Conservation (phyloP, 2,797 vertebrate genomes). For the Ispidina picta region DNA sequence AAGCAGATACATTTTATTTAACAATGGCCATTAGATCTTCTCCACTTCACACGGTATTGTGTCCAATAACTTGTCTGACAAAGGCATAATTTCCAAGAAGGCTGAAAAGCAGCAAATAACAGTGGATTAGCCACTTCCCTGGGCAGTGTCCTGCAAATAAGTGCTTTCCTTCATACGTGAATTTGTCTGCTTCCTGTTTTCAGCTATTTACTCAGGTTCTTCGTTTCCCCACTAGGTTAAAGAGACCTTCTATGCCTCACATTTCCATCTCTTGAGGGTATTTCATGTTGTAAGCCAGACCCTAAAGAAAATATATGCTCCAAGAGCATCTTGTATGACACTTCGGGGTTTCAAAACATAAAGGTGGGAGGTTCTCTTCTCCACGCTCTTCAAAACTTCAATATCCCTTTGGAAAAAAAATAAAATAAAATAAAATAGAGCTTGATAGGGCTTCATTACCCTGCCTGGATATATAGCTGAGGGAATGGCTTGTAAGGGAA, state of each 20-base stretch:
- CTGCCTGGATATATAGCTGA: background rate
- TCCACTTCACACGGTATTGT: background rate
- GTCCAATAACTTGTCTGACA: background rate
- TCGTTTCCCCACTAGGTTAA: background rate
- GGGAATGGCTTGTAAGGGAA: background rate
- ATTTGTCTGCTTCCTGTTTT: background rate
- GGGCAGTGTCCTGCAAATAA: background rate
- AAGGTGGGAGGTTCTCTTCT: background rate
- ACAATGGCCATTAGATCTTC: background rate
- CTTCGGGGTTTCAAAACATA: background rate
- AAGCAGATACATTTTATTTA: background rate
- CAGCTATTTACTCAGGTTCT: background rate
- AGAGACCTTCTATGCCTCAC: background rate
- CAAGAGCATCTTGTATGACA: background rate
- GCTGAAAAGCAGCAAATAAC: background rate
- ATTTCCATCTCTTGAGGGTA: background rate
- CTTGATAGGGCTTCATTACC: accelerated
- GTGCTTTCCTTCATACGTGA: background rate
- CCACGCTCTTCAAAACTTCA: background rate
- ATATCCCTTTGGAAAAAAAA: background rate
- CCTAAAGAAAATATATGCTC: background rate
- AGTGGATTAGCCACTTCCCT: background rate
- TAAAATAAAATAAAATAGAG: background rate
- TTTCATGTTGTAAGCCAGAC: background rate
- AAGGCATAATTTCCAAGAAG: background rate